These are phyloP conservation scores for Adelges cooleyi DNA, from an alignment of 1,140 invertebrate species.

Conservation along the genomic window DNA sequence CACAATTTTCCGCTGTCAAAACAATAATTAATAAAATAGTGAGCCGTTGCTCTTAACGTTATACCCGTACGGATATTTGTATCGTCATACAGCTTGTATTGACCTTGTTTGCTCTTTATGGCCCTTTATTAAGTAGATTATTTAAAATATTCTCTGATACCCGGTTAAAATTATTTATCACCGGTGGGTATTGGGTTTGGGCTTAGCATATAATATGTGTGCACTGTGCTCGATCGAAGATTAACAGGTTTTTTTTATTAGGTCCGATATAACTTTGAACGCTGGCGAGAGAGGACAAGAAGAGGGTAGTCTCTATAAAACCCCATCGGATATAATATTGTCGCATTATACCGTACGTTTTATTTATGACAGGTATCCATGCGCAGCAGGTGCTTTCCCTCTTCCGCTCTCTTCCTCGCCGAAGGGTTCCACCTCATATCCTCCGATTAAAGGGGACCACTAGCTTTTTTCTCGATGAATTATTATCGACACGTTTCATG, in stretches of 20 bases:
- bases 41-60: too few species aligned
- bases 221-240: too few species aligned
- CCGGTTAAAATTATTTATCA: too few species aligned
- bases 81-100: too few species aligned
- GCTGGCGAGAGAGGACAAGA: background rate
- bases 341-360: constrained; percentile 17
- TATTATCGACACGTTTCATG: constrained; percentile 28
- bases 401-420: background rate
- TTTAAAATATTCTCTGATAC: too few species aligned
- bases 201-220: too few species aligned
- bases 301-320: background rate
- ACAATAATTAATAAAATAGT: too few species aligned
- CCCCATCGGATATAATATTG: constrained; percentile 22
- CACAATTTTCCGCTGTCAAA: too few species aligned
- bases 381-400: constrained; percentile 6
- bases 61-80: too few species aligned
- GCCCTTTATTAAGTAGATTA: too few species aligned
- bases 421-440: constrained; percentile 10
- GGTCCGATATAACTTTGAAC: constrained; percentile 1
- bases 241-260: constrained; percentile 26
- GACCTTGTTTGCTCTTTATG: too few species aligned
- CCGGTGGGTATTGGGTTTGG: too few species aligned
- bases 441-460: constrained; percentile 5
- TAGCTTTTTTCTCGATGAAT: constrained; percentile 28
- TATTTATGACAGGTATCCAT: constrained; percentile 20